A percentile compares a stretch with the other conserved stretches of the same genome.
Evolutionary conservation across 2,888 invertebrate species (phyloP).

Genomic region (Drosophila yooni): DNA sequence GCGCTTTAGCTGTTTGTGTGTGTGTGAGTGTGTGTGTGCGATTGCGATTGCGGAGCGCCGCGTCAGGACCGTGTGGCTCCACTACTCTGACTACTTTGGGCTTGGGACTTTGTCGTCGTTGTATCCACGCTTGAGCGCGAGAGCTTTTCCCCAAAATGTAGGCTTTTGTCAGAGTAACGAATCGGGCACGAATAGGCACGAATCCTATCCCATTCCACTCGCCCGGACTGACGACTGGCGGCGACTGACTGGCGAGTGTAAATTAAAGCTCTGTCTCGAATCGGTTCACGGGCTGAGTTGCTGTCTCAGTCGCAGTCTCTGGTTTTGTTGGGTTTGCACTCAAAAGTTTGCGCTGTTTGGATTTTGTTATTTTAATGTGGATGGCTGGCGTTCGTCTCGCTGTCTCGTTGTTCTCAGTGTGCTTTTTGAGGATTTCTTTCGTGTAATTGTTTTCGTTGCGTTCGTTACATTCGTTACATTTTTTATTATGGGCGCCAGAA

Average conservation of each 20-base stretch:
- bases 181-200: slow-evolving; percentile 30
- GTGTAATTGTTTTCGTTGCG: slow-evolving; percentile 74
- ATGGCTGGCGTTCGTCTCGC: slow-evolving; percentile 40
- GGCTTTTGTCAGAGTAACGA: slow-evolving; percentile 37
- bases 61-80: slow-evolving; percentile 83
- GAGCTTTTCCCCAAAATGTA: slow-evolving; percentile 76
- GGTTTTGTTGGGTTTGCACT: slow-evolving; percentile 63
- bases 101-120: slow-evolving; percentile 49
- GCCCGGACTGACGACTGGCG: slow-evolving; percentile 11
- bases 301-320: slow-evolving; percentile 19
- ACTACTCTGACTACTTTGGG: slow-evolving; percentile 82
- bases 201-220: slow-evolving; percentile 21
- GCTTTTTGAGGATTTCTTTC: slow-evolving; percentile 70
- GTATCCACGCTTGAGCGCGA: slow-evolving; percentile 53
- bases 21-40: slow-evolving; percentile 23
- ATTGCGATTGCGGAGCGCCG: slow-evolving; percentile 63
- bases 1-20: slow-evolving; percentile 44
- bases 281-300: slow-evolving; percentile 33
- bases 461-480: slow-evolving; percentile 56
- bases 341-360: slow-evolving; percentile 78
- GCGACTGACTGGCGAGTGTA: slow-evolving; percentile 65
- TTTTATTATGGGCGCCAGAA: slow-evolving; percentile 69
- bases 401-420: slow-evolving; percentile 49
- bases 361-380: slow-evolving; percentile 75
- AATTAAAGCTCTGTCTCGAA: slow-evolving; percentile 42